Conservation (phyloP, 2,113 vertebrate species). For the Pteruthius melanotis region DNA sequence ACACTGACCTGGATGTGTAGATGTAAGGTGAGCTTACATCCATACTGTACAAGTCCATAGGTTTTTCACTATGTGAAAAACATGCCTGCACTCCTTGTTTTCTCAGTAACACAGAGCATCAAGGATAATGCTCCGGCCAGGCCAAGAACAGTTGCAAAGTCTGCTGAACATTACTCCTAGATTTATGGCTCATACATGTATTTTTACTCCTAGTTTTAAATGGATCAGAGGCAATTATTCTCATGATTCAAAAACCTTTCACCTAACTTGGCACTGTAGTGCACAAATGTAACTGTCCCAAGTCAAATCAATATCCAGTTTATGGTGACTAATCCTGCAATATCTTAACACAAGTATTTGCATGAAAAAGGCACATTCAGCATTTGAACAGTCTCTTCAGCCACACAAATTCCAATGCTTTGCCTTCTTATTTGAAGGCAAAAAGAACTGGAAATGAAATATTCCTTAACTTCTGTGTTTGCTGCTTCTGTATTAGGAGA, state of each 20-base stretch:
- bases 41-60: fast-evolving
- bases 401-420: background rate
- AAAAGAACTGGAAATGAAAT: background rate
- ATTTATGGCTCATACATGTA: background rate
- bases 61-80: too few species aligned
- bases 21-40: background rate
- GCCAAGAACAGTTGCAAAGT: background rate
- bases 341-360: background rate
- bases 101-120: background rate
- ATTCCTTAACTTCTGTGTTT: background rate
- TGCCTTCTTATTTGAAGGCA: background rate
- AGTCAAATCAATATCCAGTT: background rate
- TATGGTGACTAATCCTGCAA: background rate
- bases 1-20: fast-evolving
- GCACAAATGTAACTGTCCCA: background rate
- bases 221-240: background rate
- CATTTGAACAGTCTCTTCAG: background rate
- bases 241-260: background rate
- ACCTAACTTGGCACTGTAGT: background rate
- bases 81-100: background rate
- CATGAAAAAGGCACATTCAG: background rate
- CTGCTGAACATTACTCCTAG: background rate
- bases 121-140: background rate
- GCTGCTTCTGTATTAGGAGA: background rate
- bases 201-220: background rate